Base-by-base conservation (phyloP, 2,888 invertebrate genomes). In the Thymelicus acteon region DNA sequence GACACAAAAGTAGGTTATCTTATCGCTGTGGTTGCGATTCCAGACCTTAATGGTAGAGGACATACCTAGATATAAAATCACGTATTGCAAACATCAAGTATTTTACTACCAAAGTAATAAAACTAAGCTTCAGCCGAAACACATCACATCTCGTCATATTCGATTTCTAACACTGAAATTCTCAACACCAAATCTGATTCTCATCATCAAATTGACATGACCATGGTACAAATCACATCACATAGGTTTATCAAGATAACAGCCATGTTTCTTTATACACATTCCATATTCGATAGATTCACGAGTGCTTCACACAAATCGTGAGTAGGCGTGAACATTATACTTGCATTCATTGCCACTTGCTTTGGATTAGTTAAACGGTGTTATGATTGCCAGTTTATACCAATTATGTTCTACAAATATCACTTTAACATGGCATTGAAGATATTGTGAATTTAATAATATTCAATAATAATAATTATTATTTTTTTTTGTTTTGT, bases 311-410 rank as follows among this genome's bases (percentile, higher is more conserved):
- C 74, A 60, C 63, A 74, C 72, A 75, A 73, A 73, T 81, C 77
- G 78, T 82, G 75, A 76, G 75, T 73, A 74, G 74, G 75, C 74
- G 82, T 74, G 77, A 81, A 79, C 72, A 75, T 73, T 78, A 79
- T 78, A 82, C 80, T 80, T 0, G 74, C 82, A 82, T 83, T 82
- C 82, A 83, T 79, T 76, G 76, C 71, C 72, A 78, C 71, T 71
- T 72, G 73, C 71, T 58, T 66, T 75, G 75, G 72, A 75, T 75
- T 72, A 73, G 75, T 76, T 74, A 62, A 73, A 70, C 63, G 66
- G 68, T 74, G 76, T 72, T 72, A 76, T 71, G 58, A 60, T 67
- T 39, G 44, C 44, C 7, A n/a, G 57, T 57, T 52, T 54, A 54
- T 54, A 19, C 65, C 4, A 8, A 37, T 49, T n/a, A 62, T 31